These are phyloP conservation scores for Pycnonotus jocosus DNA, from an alignment of 2,113 vertebrate species.

Conservation along the genomic window DNA sequence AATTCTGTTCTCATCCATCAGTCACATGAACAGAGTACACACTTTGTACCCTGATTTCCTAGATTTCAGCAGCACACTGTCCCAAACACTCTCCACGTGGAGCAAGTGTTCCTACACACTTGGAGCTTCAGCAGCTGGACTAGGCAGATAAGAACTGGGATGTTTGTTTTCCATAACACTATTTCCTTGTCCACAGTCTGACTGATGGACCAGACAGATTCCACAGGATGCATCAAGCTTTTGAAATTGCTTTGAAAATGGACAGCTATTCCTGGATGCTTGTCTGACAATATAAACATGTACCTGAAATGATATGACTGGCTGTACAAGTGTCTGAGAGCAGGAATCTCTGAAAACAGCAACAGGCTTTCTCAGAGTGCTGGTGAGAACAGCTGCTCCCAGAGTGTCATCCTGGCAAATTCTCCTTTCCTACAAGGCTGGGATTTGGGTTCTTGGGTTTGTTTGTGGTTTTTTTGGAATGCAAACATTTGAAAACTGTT, in stretches of 20 bases:
- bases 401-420: rapidly evolving
- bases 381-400: background rate
- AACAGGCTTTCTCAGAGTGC: background rate
- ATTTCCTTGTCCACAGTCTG: background rate
- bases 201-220: background rate
- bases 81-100: background rate
- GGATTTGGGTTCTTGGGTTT: background rate
- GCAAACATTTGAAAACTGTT: background rate
- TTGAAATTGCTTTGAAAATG: background rate
- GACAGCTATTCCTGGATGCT: background rate
- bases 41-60: background rate
- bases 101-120: background rate
- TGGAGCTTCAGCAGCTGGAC: background rate
- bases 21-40: background rate
- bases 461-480: background rate
- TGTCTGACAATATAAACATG: background rate
- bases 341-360: background rate
- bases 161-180: rapidly evolving
- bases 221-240: background rate
- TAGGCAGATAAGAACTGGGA: background rate
- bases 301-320: background rate
- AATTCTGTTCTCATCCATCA: background rate
- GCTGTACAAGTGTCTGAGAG: background rate
- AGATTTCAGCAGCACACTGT: background rate
- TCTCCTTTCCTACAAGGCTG: background rate